These are phyloP conservation scores for Lagopus muta DNA, from an alignment of 2,113 vertebrate species.

Conservation along the genomic window DNA sequence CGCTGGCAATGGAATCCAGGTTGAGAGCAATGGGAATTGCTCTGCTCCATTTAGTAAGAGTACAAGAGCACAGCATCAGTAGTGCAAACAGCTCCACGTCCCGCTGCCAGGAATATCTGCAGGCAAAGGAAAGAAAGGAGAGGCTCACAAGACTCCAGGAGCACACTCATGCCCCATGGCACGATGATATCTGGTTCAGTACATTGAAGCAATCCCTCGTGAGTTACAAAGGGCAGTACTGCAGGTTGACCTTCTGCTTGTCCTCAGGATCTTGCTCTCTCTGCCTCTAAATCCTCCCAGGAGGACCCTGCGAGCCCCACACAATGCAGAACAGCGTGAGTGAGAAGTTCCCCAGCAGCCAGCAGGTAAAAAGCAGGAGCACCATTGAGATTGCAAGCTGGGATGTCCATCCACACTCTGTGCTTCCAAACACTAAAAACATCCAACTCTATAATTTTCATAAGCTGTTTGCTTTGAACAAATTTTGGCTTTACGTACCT, in stretches of 20 bases:
- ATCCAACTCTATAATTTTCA: background rate
- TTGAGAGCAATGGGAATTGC: conserved; percentile 37
- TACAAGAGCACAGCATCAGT: background rate
- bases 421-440: background rate
- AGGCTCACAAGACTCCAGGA: background rate
- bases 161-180: accelerated
- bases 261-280: background rate
- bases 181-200: background rate
- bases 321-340: background rate
- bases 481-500: background rate
- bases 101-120: conserved; percentile 40
- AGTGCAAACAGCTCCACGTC: background rate
- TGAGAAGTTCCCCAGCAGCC: background rate
- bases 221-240: background rate
- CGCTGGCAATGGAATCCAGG: background rate
- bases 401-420: background rate
- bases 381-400: background rate
- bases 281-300: background rate
- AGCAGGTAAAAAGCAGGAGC: background rate
- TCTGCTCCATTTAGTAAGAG: conserved; percentile 44
- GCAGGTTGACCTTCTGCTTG: background rate
- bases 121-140: background rate
- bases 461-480: background rate
- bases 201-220: background rate
- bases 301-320: background rate